Percentiles rank a stretch among this genome's conserved stretches.
Evolutionary conservation across 2,113 vertebrate species (phyloP).

Genomic region (western clawed frog (Xenopus tropicalis)): DNA sequence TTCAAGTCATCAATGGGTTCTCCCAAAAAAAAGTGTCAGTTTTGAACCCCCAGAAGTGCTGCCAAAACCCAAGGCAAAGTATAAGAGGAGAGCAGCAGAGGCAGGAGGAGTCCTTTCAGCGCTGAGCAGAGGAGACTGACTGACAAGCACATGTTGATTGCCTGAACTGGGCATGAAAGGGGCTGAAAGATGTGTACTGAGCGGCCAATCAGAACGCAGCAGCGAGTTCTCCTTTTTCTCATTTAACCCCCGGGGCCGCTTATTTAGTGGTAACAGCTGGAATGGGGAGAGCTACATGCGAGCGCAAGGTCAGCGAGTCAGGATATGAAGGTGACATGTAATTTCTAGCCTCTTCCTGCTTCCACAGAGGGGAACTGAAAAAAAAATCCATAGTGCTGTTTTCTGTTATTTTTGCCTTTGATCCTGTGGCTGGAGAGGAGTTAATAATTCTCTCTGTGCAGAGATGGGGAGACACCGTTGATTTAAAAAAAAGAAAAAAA

Average conservation of each 20-base stretch:
- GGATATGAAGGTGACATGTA: constrained; percentile 60
- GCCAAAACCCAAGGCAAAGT: neutral
- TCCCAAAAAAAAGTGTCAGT: neutral
- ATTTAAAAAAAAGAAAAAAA: neutral
- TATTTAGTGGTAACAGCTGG: constrained; percentile 62
- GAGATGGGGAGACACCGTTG: neutral
- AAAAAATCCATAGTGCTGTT: constrained; percentile 46
- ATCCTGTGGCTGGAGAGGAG: constrained; percentile 19
- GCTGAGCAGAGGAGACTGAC: constrained; percentile 39
- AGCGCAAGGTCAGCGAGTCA: constrained; percentile 55
- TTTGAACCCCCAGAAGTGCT: neutral
- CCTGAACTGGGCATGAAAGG: constrained; percentile 47
- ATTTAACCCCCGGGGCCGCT: constrained; percentile 52
- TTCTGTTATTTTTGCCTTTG: constrained; percentile 50
- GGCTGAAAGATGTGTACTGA: constrained; percentile 52
- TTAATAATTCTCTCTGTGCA: constrained; percentile 10
- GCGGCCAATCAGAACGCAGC: constrained; percentile 51
- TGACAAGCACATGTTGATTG: constrained; percentile 56
- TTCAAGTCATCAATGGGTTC: neutral
- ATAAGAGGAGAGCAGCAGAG: neutral
- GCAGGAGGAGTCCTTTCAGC: neutral
- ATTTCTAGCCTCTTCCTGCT: constrained; percentile 62
- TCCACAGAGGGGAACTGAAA: constrained; percentile 38
- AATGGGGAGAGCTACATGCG: constrained; percentile 48
- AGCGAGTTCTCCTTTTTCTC: constrained; percentile 40